Percentiles rank a stretch among this genome's conserved stretches.
phyloP scores from a whole-genome alignment of 2,888 invertebrate genomes.

The Netelia melanura region DNA sequence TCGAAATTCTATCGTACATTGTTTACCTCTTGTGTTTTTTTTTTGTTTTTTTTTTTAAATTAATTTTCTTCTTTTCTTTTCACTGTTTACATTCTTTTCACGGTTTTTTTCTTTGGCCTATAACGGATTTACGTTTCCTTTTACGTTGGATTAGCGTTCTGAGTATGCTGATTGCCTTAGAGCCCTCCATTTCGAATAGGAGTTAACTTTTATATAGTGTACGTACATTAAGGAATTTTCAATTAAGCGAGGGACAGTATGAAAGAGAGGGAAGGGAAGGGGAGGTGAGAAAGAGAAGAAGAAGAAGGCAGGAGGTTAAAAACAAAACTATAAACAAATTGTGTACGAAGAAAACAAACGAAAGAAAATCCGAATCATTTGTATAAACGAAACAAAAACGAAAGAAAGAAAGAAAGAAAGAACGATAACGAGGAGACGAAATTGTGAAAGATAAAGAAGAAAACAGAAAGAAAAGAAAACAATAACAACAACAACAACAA shows the following conservation, averaged over 20 bases:
- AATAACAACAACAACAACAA: background rate
- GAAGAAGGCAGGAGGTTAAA: no score
- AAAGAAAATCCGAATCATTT: slow-evolving; percentile 45
- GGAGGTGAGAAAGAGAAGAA: background rate
- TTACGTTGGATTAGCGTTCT: slow-evolving; percentile 60
- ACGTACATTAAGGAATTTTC: slow-evolving; percentile 66
- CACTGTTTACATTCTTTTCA: slow-evolving; percentile 38
- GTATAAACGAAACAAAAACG: background rate
- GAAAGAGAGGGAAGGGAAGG: background rate
- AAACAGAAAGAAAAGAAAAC: slow-evolving; percentile 32
- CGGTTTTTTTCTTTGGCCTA: slow-evolving; percentile 49
- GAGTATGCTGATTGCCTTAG: slow-evolving; percentile 66
- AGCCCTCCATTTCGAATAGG: slow-evolving; percentile 72
- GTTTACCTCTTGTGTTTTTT: background rate
- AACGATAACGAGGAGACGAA: background rate
- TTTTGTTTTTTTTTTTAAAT: slow-evolving; percentile 38
- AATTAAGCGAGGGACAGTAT: slow-evolving; percentile 44
- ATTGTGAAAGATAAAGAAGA: background rate
- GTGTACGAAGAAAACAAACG: background rate
- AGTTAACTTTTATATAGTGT: slow-evolving; percentile 63
- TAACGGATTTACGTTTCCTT: slow-evolving; percentile 22
- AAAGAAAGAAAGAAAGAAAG: background rate
- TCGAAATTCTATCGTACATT: no score
- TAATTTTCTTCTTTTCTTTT: slow-evolving; percentile 18
- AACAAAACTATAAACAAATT: background rate